Percentiles rank a stretch among this genome's conserved stretches.
These are phyloP conservation scores for Gracilinanus agilis DNA, from an alignment of 2,113 vertebrate species.

Conservation along the genomic window DNA sequence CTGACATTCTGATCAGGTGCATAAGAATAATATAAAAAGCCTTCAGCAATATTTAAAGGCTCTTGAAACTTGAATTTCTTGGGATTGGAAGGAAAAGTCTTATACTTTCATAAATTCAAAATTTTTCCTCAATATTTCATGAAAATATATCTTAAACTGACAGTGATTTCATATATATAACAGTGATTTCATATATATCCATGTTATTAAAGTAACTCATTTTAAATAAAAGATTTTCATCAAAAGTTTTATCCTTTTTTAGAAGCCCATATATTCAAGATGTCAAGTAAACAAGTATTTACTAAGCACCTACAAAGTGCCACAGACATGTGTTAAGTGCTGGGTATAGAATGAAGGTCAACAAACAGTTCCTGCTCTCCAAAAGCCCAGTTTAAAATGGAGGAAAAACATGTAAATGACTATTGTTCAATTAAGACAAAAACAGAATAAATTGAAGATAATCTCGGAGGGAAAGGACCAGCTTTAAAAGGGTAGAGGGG, in stretches of 20 bases:
- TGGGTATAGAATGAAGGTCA: not conserved
- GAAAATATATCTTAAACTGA: constrained; percentile 59
- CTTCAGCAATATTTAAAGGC: constrained; percentile 68
- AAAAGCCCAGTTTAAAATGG: not conserved
- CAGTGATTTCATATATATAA: constrained; percentile 29
- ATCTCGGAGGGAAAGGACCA: not conserved
- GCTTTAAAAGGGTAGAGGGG: not conserved
- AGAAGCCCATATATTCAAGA: constrained; percentile 29
- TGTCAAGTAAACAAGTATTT: not conserved
- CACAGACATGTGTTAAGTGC: not conserved
- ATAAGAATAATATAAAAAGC: constrained; percentile 60
- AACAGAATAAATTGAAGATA: not conserved
- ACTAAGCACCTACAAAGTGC: not conserved
- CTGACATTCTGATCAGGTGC: constrained; percentile 68
- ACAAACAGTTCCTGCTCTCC: not conserved
- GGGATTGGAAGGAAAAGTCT: constrained; percentile 60
- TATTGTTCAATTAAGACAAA: not conserved
- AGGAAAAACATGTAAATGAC: not conserved
- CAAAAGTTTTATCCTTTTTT: constrained; percentile 27
- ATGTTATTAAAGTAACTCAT: constrained; percentile 51
- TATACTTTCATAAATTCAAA: constrained; percentile 65
- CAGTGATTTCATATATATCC: too few species aligned
- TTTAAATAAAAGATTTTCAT: constrained; percentile 50
- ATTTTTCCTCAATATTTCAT: constrained; percentile 62
- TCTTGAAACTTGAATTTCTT: constrained; percentile 72